phyloP scores from a whole-genome alignment of 2,113 vertebrate species.

The Ameiurus melas region DNA sequence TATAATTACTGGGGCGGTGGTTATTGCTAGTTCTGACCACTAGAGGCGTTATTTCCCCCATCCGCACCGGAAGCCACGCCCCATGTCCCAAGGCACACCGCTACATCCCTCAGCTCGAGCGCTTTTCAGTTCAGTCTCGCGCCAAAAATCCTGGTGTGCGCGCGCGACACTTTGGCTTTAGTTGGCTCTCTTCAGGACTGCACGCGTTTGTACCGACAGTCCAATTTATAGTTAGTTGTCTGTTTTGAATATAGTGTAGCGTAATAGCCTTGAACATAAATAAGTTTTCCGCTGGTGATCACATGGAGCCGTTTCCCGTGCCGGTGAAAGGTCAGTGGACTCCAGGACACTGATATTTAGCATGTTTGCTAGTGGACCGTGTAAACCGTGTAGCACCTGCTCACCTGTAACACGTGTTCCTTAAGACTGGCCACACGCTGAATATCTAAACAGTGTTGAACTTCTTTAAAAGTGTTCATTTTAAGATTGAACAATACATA shows the following conservation, averaged over 20 bases:
- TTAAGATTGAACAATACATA: not conserved
- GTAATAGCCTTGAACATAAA: not conserved
- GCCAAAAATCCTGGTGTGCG: not conserved
- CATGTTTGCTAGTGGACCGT: not conserved
- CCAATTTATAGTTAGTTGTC: not conserved
- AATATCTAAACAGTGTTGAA: not conserved
- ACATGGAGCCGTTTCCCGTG: slow-evolving; percentile 62
- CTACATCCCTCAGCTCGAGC: not conserved
- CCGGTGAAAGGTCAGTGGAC: slow-evolving; percentile 64
- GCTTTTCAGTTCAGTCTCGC: not conserved
- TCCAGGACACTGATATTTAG: not conserved
- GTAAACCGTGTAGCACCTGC: not conserved
- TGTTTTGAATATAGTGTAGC: not conserved
- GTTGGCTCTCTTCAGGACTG: not conserved
- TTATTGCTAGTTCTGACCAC: no score
- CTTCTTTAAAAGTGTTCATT: not conserved
- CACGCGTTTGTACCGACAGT: not conserved
- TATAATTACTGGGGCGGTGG: not conserved
- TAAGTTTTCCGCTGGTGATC: not conserved
- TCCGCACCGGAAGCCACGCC: no score
- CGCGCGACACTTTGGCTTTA: not conserved
- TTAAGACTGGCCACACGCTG: not conserved
- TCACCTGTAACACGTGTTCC: not conserved
- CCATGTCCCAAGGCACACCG: not conserved
- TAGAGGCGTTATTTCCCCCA: no score